Base-by-base conservation (phyloP, 2,113 vertebrate genomes). In the Eulemur rufifrons region DNA sequence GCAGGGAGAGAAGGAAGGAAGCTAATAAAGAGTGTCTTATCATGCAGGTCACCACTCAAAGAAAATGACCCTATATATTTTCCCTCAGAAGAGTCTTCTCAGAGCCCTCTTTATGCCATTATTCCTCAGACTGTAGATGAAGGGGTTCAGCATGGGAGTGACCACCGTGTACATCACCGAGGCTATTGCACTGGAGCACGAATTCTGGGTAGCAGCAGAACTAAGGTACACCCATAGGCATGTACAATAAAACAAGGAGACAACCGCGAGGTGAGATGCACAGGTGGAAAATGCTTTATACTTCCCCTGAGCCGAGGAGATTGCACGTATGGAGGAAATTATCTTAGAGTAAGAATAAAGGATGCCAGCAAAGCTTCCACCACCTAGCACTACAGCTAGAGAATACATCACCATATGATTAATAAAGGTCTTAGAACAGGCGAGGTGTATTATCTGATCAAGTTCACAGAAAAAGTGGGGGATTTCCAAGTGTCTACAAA, bases 251-350 rank as follows among this genome's bases (percentile, higher is more conserved):
- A 96, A 96, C 34, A 97, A 66, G 29, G 56, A 95, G 14, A 93
- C 96, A 3, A 96, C 82, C 0, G 66, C 87, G 2, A 97, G 84
- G 61, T 97, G 96, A 27, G 96, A 96, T 2, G 82, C 92, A 52
- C 93, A 97, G 25, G 94, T 96, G 66, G 91, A 97, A 20, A 92
- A 89, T 2, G 97, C 94, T 39, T 96, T 96, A 39, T 85, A 81
- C 21, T 91, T 96, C 0, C 91, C 94, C 27, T 86, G 74, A 37
- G 39, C 68, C 6, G 92, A 95, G 4, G 92, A 89, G n/a, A 95
- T 89, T 42, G n/a, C 68, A 23, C 45, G 5, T 1, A 91, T 94
- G 25, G 89, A 89, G 8, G 84, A 85, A 15, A 92, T n/a, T 23
- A 95, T 96, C 47, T 50, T 50, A 56, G 54, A 59, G 56, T 59